Evolutionary conservation across 2,113 vertebrate species (phyloP).

Genomic region (Forbesichthys papilliferus): DNA sequence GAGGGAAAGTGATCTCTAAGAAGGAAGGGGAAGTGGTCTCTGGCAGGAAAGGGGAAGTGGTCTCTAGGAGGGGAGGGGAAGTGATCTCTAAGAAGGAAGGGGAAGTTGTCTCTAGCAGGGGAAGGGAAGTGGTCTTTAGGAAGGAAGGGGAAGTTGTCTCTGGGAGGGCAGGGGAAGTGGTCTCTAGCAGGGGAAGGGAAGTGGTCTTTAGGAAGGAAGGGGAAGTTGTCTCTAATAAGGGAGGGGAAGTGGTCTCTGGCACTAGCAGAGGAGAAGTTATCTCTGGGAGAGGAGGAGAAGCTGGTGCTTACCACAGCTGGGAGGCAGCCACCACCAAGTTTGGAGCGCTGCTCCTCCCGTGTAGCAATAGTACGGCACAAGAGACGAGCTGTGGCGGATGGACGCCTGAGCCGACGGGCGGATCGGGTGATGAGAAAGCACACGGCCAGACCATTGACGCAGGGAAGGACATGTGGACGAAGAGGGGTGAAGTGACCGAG

Average conservation of each 20-base stretch:
- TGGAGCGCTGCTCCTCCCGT: not conserved
- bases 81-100: not conserved
- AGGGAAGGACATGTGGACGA: not conserved
- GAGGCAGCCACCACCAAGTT: constrained; percentile 2
- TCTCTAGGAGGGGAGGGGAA: no score
- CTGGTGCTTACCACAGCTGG: not conserved
- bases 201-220: no score
- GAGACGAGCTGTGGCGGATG: constrained; percentile 3
- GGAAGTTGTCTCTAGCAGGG: no score
- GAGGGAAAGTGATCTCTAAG: no score
- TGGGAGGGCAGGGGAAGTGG: no score
- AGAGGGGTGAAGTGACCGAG: not conserved
- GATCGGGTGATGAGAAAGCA: not conserved
- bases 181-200: no score
- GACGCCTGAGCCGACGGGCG: not conserved
- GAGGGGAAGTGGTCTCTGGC: no score
- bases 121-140: not conserved
- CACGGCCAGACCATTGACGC: not conserved
- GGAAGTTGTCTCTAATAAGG: no score
- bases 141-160: no score
- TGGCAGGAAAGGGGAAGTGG: no score
- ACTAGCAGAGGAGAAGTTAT: not conserved
- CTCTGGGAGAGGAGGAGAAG: not conserved
- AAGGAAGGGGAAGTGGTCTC: not conserved
- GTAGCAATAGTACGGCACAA: constrained; percentile 2